A percentile compares a stretch with the other conserved stretches of the same genome.
Conservation (phyloP, 1,140 invertebrate species). For the Pissodes strobi region DNA sequence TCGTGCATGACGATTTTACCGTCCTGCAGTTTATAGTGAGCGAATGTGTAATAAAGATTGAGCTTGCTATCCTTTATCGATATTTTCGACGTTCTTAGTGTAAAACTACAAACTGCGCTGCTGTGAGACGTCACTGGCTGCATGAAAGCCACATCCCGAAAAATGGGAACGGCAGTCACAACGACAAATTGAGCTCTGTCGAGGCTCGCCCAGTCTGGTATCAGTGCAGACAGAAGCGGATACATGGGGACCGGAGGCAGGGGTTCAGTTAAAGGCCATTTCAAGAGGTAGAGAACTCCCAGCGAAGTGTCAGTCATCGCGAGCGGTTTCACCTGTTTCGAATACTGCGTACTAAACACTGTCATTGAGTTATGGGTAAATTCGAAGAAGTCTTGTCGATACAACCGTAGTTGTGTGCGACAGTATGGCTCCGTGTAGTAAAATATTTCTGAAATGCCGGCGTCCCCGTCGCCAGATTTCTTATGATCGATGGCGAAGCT, state of each 20-base stretch:
- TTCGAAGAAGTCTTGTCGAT: background rate
- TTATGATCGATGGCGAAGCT: too few species aligned
- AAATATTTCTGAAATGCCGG: too few species aligned
- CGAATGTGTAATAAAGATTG: background rate
- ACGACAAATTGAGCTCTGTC: background rate
- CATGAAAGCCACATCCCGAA: background rate
- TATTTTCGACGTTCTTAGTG: background rate
- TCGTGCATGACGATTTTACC: background rate
- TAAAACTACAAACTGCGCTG: background rate
- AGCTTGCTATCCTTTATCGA: background rate
- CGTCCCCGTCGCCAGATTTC: too few species aligned
- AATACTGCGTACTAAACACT: background rate
- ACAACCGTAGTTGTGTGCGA: background rate
- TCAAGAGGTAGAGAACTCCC: background rate
- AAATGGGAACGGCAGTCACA: background rate
- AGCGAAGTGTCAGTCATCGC: background rate
- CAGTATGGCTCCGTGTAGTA: background rate
- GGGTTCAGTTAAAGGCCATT: background rate
- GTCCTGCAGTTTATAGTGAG: background rate
- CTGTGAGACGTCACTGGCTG: background rate
- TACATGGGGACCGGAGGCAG: background rate
- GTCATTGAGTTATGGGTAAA: background rate
- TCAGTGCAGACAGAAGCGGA: background rate
- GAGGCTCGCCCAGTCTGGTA: background rate
- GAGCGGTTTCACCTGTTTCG: background rate